A percentile compares a stretch with the other conserved stretches of the same genome.
These are phyloP conservation scores for Solea solea DNA, from an alignment of 2,113 vertebrate genomes.

Conservation along the genomic window DNA sequence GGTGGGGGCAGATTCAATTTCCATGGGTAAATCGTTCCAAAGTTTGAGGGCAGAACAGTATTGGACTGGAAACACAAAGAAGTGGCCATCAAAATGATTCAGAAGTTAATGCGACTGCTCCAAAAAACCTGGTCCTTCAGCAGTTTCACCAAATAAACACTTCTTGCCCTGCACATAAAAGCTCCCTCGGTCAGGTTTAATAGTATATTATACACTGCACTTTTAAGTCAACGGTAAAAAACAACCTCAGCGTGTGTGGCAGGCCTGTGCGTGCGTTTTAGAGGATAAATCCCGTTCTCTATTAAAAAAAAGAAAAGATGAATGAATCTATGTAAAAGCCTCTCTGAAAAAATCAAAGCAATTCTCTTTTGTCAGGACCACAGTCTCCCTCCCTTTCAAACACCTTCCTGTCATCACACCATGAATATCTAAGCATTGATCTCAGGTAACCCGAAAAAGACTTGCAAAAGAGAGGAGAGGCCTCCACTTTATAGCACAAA, in stretches of 20 bases:
- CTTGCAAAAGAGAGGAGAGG: slow-evolving; percentile 43
- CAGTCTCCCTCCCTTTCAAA: slow-evolving; percentile 75
- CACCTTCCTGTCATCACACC: slow-evolving; percentile 49
- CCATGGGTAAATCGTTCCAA: too few species aligned
- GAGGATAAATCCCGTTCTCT: slow-evolving; percentile 15
- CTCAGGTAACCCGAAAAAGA: slow-evolving; percentile 61
- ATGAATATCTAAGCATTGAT: slow-evolving; percentile 79
- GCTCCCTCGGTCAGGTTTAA: too few species aligned
- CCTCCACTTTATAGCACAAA: slow-evolving; percentile 66
- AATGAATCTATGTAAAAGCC: slow-evolving; percentile 44
- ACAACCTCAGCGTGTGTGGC: neutral
- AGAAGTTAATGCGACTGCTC: too few species aligned
- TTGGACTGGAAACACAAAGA: too few species aligned
- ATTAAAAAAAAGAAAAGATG: slow-evolving; percentile 33
- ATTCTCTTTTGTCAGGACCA: slow-evolving; percentile 47
- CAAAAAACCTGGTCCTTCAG: too few species aligned
- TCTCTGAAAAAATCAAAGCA: slow-evolving; percentile 70
- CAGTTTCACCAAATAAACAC: too few species aligned
- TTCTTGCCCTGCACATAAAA: too few species aligned
- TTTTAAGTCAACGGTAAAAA: too few species aligned
- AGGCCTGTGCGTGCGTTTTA: neutral
- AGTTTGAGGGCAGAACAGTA: too few species aligned
- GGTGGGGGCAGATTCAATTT: too few species aligned
- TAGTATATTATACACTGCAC: too few species aligned
- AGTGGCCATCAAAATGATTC: too few species aligned